These are phyloP conservation scores for Protobothrops mucrosquamatus DNA, from an alignment of 2,113 vertebrate species.

Conservation along the genomic window DNA sequence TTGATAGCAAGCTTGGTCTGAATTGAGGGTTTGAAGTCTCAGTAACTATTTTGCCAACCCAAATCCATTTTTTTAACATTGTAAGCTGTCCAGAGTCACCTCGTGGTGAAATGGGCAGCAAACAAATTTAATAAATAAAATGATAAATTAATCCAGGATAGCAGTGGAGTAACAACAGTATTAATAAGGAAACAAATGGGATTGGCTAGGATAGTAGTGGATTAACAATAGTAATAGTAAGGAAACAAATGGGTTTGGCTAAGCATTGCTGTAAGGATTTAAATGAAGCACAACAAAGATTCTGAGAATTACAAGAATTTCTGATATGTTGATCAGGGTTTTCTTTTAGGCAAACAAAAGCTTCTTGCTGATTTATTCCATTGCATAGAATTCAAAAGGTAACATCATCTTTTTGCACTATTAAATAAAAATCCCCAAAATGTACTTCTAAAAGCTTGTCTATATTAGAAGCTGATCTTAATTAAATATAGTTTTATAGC, in stretches of 20 bases:
- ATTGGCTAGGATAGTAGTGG: not conserved
- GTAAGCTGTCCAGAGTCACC: not conserved
- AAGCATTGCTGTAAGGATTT: not conserved
- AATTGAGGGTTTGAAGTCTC: conserved; percentile 2
- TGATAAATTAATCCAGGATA: not conserved
- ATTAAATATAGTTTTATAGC: not conserved
- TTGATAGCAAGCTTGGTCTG: not conserved
- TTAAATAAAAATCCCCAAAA: not conserved
- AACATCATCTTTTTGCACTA: not conserved
- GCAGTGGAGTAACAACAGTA: not conserved
- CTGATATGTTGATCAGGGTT: conserved; percentile 19
- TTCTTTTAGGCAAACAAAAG: not conserved
- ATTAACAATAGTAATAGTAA: not conserved
- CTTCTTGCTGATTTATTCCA: not conserved
- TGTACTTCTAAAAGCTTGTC: not conserved
- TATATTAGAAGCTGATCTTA: not conserved
- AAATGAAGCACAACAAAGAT: not conserved
- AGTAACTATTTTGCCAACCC: not conserved
- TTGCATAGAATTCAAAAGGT: conserved; percentile 6
- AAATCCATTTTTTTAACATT: not conserved
- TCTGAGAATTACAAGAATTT: conserved; percentile 17
- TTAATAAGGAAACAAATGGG: not conserved
- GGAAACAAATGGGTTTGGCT: not conserved
- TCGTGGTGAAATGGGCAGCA: not conserved
- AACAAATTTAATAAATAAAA: not conserved